Evolutionary conservation across 2,113 vertebrate species (phyloP).

Genomic region (Brachypodius melanocephalos): DNA sequence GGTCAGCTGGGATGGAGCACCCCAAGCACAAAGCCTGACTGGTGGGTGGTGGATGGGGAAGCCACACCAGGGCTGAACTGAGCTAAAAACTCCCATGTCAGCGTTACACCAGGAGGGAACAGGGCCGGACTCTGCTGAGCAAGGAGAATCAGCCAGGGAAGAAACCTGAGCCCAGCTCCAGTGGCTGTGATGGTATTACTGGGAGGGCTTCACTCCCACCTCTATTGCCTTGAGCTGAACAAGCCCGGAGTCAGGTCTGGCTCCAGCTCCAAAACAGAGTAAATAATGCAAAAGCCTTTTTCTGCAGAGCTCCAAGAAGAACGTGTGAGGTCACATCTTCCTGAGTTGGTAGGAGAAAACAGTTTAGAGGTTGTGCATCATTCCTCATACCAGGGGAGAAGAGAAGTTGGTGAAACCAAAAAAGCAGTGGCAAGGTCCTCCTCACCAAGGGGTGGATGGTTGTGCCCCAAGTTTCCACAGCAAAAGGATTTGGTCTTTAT

Average conservation of each 20-base stretch:
- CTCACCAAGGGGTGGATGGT: not conserved
- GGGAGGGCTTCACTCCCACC: not conserved
- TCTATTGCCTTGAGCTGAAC: not conserved
- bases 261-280: not conserved
- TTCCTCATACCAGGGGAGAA: not conserved
- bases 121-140: not conserved
- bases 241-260: not conserved
- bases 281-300: slow-evolving; percentile 36
- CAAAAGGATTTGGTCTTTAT: not conserved
- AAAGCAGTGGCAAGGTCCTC: not conserved
- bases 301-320: not conserved
- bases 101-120: not conserved
- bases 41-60: not conserved
- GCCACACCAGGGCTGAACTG: not conserved
- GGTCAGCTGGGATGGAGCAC: not conserved
- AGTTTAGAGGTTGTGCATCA: not conserved
- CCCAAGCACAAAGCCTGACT: not conserved
- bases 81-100: not conserved
- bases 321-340: not conserved
- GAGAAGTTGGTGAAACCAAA: not conserved
- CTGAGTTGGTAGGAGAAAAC: not conserved
- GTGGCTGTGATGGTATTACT: not conserved
- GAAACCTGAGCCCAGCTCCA: slow-evolving; percentile 1
- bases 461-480: not conserved
- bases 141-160: not conserved